These are phyloP conservation scores for Phataginus tricuspis DNA, from an alignment of 2,797 vertebrate species.

Conservation along the genomic window DNA sequence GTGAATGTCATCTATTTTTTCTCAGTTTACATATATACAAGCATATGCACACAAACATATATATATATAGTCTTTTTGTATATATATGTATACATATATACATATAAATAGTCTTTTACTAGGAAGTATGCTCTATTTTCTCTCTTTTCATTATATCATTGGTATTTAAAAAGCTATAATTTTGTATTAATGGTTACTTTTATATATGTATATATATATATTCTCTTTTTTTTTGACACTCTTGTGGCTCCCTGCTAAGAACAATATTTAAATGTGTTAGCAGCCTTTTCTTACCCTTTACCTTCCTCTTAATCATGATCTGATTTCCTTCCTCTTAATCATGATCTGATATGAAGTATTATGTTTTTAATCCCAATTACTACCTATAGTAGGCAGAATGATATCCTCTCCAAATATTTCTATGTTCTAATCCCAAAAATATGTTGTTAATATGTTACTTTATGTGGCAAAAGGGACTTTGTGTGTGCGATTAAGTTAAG, in stretches of 20 bases:
- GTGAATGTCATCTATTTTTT: neutral
- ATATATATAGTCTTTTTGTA: neutral
- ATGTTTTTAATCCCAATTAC: neutral
- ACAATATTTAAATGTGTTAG: neutral
- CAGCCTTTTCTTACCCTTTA: neutral
- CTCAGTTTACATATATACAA: neutral
- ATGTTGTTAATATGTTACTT: neutral
- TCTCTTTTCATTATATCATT: neutral
- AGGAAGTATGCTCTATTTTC: neutral
- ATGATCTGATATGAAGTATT: neutral
- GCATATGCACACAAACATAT: neutral
- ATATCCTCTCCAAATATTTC: neutral
- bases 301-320: neutral
- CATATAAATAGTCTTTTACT: neutral
- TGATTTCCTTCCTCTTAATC: neutral
- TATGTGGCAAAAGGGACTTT: neutral
- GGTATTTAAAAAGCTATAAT: neutral
- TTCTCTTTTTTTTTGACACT: neutral
- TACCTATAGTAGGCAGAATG: neutral
- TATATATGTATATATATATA: neutral
- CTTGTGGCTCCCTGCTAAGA: neutral
- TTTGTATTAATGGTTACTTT: neutral
- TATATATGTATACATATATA: neutral
- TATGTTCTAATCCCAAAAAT: neutral
- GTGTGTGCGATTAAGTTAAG: neutral